phyloP scores from a whole-genome alignment of 1,140 invertebrate genomes.

The Anadara kagoshimensis region DNA sequence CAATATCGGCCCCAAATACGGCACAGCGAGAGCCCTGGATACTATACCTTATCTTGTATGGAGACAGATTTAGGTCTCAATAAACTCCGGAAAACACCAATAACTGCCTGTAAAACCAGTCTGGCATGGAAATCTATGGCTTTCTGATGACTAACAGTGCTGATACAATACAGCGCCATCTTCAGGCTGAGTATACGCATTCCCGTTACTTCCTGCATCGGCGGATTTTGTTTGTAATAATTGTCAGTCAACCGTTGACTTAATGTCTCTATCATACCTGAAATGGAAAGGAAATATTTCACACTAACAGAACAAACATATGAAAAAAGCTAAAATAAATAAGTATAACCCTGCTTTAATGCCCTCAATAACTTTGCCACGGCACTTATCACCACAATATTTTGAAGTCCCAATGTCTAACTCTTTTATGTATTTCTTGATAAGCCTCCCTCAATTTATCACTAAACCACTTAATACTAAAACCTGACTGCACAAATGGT shows the following conservation, averaged over 20 bases:
- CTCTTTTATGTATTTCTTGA: too few relatives aligned
- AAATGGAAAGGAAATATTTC: conserved; percentile 21
- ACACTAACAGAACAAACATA: not conserved
- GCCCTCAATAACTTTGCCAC: too few relatives aligned
- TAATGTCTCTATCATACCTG: conserved; percentile 80
- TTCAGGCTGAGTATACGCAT: conserved; percentile 89
- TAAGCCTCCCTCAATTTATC: too few relatives aligned
- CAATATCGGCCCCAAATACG: too few relatives aligned
- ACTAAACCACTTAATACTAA: too few relatives aligned
- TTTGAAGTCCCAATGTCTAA: too few relatives aligned
- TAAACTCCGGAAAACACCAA: conserved; percentile 87
- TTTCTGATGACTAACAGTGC: conserved; percentile 79
- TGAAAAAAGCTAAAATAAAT: conserved; percentile 5
- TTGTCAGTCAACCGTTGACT: conserved; percentile 90
- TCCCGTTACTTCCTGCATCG: conserved; percentile 89
- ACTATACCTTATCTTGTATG: conserved; percentile 84
- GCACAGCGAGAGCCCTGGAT: not conserved
- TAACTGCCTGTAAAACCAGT: conserved; percentile 87
- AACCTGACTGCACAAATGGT: too few relatives aligned
- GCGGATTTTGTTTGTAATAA: conserved; percentile 87
- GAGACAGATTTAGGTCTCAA: conserved; percentile 85
- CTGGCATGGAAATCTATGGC: conserved; percentile 88
- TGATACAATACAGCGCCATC: conserved; percentile 82
- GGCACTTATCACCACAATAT: too few relatives aligned
- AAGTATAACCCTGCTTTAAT: not conserved